phyloP scores from a whole-genome alignment of 2,797 vertebrate genomes.

The Tapirus indicus region DNA sequence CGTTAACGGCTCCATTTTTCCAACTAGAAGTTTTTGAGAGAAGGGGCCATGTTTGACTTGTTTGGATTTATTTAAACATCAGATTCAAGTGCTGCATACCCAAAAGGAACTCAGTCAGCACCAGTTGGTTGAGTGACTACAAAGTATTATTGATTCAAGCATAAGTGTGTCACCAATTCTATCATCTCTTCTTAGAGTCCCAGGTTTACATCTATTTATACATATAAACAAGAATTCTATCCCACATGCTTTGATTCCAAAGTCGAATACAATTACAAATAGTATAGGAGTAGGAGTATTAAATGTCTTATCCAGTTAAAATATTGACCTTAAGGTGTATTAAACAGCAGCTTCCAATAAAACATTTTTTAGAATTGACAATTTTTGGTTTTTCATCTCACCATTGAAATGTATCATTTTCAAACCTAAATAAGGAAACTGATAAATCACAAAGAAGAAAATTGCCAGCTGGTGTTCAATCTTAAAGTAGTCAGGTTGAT shows the following conservation, averaged over 20 bases:
- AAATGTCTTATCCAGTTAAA: not conserved
- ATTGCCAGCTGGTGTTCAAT: not conserved
- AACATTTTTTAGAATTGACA: not conserved
- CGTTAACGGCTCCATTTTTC: constrained; percentile 11
- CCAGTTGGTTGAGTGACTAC: not conserved
- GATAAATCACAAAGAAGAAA: not conserved
- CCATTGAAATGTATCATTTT: not conserved
- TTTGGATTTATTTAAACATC: not conserved
- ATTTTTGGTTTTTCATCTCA: not conserved
- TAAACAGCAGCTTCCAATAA: not conserved
- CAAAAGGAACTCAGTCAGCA: not conserved
- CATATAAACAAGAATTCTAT: not conserved
- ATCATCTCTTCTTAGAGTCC: not conserved
- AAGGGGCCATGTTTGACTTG: not conserved
- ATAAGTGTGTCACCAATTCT: not conserved
- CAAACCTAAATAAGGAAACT: not conserved
- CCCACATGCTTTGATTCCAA: not conserved
- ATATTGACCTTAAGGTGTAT: not conserved
- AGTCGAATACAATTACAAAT: not conserved
- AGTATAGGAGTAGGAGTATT: not conserved
- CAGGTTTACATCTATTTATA: not conserved
- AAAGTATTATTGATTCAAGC: not conserved
- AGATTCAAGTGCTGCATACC: not conserved
- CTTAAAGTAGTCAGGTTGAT: not conserved
- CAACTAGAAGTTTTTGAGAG: not conserved